Evolutionary conservation across 2,888 invertebrate genomes (phyloP), one percentile per base, ranked within the genome.

Genomic region (Agrenia bidenticulata): DNA sequence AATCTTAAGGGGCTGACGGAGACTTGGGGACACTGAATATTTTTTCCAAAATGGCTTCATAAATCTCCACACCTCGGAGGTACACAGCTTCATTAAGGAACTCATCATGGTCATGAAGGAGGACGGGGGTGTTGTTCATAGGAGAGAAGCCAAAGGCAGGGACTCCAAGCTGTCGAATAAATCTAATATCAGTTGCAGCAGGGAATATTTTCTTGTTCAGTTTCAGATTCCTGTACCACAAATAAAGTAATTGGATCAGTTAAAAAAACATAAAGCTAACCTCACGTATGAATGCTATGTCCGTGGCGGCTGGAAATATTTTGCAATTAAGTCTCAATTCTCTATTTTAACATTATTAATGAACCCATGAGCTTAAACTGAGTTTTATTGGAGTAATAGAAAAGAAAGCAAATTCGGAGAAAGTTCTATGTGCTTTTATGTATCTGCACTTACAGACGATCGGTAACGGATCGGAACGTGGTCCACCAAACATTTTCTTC

Each of bases 61-160:
- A 96, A 72, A 93, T 87, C 45, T 87, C 83, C 64, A 97, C 90
- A 15, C 95, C 97, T 24, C 83, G 82, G 2, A 95, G 80, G 81
- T 92, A 96, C 2, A 87, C 85, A 13, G 87, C 84, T 58, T 88
- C 89, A 67, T 87, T 86, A 9, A 98, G 81, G 78, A 84, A 90
- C 79, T 98, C 97, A 79, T 98, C 86, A 79, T 96, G 90, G 79
- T 94, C 93, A 78, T 98, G 98, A 1, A 96, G 84, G 1, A 90
- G 83, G 1, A 93, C 86, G 0, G 88, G 89, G 0, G 94, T 94
- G 77, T 88, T 85, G 77, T 89, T 89, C 83, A 95, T 89, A 0
- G 95, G 94, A 0, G 94, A 92, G 81, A 97, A 94, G 15, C 96
- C 92, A 67, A 97, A 82, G 0, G 92, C 92, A 1, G 91, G 90